Evolutionary conservation across 35 echinoderm and acorn worm genomes (phyloP).

Genomic region (Hemicentrotus pulcherrimus): DNA sequence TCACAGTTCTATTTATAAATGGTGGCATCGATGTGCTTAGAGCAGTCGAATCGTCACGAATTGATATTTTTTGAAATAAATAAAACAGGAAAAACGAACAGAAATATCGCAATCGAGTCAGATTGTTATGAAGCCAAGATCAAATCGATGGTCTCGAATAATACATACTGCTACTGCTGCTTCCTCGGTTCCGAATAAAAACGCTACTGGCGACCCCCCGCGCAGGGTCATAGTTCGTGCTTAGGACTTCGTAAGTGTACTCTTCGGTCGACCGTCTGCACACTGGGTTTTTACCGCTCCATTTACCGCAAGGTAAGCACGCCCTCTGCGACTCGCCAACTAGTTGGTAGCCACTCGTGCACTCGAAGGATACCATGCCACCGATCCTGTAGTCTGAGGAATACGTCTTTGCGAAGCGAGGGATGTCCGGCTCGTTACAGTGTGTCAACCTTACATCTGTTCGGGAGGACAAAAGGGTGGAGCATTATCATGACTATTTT

Average conservation of each 20-base stretch:
- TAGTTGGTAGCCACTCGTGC: slow-evolving; percentile 16
- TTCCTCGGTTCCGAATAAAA: slow-evolving; percentile 39
- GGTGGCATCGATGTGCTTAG: not conserved
- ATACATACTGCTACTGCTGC: slow-evolving; percentile 51
- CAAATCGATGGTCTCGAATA: slow-evolving; percentile 3
- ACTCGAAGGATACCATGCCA: slow-evolving; percentile 7
- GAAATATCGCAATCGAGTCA: not conserved
- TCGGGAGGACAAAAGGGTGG: not conserved
- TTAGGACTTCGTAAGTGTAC: slow-evolving; percentile 15
- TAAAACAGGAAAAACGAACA: not conserved
- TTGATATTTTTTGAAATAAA: not conserved
- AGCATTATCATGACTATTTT: not conserved
- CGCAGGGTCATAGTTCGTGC: slow-evolving; percentile 37
- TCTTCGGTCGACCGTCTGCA: slow-evolving; percentile 16
- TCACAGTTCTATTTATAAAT: not conserved
- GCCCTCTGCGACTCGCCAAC: slow-evolving; percentile 32
- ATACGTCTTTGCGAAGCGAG: not conserved
- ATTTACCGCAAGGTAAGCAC: slow-evolving; percentile 40
- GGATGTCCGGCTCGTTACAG: slow-evolving; percentile 25
- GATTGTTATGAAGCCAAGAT: not conserved
- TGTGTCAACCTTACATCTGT: slow-evolving; percentile 34
- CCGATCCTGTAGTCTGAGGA: slow-evolving; percentile 45
- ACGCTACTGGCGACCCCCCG: slow-evolving; percentile 32
- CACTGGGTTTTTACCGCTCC: slow-evolving; percentile 24
- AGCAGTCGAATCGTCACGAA: not conserved